These are phyloP conservation scores for Brachyistius frenatus DNA, from an alignment of 2,113 vertebrate species.

Conservation along the genomic window DNA sequence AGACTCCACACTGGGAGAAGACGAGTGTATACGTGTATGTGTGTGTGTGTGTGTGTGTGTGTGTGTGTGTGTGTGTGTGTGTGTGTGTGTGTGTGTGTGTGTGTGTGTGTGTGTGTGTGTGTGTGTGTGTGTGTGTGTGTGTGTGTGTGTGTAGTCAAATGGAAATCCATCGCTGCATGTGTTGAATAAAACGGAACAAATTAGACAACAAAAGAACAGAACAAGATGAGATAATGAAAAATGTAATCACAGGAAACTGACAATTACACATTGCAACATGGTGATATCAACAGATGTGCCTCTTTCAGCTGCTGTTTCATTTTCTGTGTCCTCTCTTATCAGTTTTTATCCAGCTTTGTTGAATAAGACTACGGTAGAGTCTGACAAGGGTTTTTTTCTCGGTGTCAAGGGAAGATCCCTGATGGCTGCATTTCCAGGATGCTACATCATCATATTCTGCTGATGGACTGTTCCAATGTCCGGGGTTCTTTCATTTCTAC, in stretches of 20 bases:
- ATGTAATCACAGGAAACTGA: background rate
- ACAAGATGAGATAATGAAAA: background rate
- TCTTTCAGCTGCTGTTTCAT: background rate
- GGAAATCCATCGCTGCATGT: slow-evolving; percentile 13
- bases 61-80: slow-evolving; percentile 3
- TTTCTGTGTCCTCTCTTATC: background rate
- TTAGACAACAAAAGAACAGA: background rate
- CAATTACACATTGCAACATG: background rate
- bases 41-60: slow-evolving; percentile 26
- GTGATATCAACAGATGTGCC: slow-evolving; percentile 22
- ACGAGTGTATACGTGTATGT: background rate
- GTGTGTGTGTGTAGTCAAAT: slow-evolving; percentile 22
- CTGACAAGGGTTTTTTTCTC: background rate
- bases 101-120: background rate
- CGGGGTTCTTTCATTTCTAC: too few species aligned
- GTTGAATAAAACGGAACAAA: slow-evolving; percentile 19
- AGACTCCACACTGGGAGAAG: slow-evolving; percentile 20
- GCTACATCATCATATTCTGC: too few species aligned
- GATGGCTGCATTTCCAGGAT: too few species aligned
- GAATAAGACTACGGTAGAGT: background rate
- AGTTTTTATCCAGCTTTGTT: slow-evolving; percentile 8
- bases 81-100: slow-evolving; percentile 22
- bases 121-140: slow-evolving; percentile 25
- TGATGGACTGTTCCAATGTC: too few species aligned
- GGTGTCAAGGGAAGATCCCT: too few species aligned